These are phyloP conservation scores for Portevinia maculata DNA, from an alignment of 2,888 invertebrate genomes.

Conservation along the genomic window DNA sequence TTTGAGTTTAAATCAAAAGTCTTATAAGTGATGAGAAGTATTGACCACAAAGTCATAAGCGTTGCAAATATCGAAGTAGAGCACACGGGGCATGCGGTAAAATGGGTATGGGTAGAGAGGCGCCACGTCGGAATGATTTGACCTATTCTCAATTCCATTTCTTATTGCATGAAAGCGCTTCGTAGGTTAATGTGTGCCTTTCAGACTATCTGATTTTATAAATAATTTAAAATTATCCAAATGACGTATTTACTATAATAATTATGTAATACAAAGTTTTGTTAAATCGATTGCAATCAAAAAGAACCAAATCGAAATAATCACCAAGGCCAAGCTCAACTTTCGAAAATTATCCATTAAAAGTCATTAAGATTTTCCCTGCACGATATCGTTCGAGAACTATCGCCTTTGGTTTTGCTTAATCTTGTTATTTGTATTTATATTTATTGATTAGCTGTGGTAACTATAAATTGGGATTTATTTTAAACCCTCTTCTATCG, in stretches of 20 bases:
- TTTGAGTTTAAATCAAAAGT: too few species aligned
- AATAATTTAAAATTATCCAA: not conserved
- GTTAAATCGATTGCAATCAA: constrained; percentile 29
- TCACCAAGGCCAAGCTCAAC: not conserved
- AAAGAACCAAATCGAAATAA: constrained; percentile 1
- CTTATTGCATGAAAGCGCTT: too few species aligned
- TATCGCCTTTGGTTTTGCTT: not conserved
- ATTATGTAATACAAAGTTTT: not conserved
- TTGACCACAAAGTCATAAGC: too few species aligned
- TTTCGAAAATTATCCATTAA: constrained; percentile 12
- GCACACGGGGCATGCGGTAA: too few species aligned
- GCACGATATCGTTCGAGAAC: constrained; percentile 25
- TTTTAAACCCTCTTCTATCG: not conserved
- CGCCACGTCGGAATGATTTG: too few species aligned
- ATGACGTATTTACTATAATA: not conserved
- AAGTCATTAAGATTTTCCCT: constrained; percentile 7
- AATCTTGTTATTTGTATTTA: constrained; percentile 10
- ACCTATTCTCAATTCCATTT: too few species aligned
- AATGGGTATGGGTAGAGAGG: too few species aligned
- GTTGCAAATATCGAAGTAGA: too few species aligned
- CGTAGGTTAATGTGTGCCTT: too few species aligned
- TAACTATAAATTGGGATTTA: not conserved
- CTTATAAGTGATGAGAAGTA: too few species aligned
- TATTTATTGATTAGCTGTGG: constrained; percentile 17
- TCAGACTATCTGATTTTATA: too few species aligned